A percentile compares a stretch with the other conserved stretches of the same genome.
Conservation (phyloP, 2,113 vertebrate genomes). For the Indicator indicator region DNA sequence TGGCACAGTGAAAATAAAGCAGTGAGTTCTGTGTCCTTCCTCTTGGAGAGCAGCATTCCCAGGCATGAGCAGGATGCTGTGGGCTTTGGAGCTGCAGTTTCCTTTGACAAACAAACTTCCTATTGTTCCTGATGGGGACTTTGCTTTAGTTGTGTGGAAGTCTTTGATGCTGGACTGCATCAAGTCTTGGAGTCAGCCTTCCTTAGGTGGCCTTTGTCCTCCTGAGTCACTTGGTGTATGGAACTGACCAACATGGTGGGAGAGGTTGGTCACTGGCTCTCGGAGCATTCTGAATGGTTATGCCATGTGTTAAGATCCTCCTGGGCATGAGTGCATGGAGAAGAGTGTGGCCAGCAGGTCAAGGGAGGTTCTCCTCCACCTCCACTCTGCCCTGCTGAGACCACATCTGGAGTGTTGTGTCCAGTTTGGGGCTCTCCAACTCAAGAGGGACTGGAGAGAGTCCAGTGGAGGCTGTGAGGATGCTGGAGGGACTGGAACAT, state of each 20-base stretch:
- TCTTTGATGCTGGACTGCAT: slow-evolving; percentile 35
- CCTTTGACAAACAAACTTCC: slow-evolving; percentile 8
- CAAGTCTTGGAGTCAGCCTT: neutral
- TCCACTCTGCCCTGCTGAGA: too few species aligned
- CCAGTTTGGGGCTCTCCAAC: too few species aligned
- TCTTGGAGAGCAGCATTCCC: neutral
- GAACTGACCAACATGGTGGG: rapidly evolving
- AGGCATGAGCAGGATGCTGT: neutral
- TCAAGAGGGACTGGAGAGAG: too few species aligned
- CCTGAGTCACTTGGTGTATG: neutral
- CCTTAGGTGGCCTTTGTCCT: neutral
- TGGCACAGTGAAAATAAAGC: neutral
- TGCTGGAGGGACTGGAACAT: too few species aligned
- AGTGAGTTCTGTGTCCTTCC: neutral
- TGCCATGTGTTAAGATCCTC: too few species aligned
- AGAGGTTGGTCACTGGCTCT: neutral
- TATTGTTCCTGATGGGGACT: slow-evolving; percentile 1
- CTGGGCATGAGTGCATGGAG: too few species aligned
- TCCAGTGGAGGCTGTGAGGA: too few species aligned
- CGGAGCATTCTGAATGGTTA: neutral
- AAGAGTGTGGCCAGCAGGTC: too few species aligned
- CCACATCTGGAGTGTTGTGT: too few species aligned
- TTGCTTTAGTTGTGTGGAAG: slow-evolving; percentile 23
- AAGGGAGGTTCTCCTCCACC: too few species aligned
- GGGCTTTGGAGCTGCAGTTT: slow-evolving; percentile 13